Conservation (phyloP, 2,888 invertebrate genomes). For the Alsophila aescularia region DNA sequence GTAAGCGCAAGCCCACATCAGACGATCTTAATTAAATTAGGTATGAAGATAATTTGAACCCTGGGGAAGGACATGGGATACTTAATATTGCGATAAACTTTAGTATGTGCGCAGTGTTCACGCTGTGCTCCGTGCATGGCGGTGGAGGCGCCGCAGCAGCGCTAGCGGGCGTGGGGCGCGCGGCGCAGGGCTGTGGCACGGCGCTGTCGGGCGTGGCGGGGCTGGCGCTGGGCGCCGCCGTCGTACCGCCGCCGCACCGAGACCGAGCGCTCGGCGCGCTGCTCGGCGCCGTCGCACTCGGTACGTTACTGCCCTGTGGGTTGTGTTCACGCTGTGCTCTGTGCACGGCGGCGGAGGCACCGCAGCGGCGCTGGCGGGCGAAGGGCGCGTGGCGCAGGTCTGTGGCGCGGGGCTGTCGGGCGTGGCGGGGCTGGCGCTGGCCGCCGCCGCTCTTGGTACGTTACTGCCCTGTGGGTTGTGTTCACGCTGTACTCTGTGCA, state of each 20-base stretch:
- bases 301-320: constrained; percentile 37
- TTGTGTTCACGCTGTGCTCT: constrained; percentile 24
- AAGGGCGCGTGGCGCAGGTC: constrained; percentile 60
- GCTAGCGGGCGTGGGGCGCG: constrained; percentile 52
- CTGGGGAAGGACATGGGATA: no score
- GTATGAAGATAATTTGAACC: no score
- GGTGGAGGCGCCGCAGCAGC: constrained; percentile 35
- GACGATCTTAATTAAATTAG: no score
- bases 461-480: constrained; percentile 5
- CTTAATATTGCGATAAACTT: no score
- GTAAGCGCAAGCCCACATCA: no score
- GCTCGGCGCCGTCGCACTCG: constrained; percentile 73
- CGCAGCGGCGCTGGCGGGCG: constrained; percentile 45
- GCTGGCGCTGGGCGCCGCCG: constrained; percentile 61
- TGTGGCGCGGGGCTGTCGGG: constrained; percentile 64
- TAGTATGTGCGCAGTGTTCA: constrained; percentile 16
- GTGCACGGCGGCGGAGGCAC: constrained; percentile 22
- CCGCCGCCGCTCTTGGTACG: constrained; percentile 64
- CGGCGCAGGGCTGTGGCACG: constrained; percentile 64
- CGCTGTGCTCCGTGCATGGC: constrained; percentile 28
- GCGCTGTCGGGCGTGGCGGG: constrained; percentile 67
- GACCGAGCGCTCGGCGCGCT: constrained; percentile 60
- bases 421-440: constrained; percentile 68
- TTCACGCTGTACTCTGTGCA: constrained; percentile 19
- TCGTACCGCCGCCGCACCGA: constrained; percentile 43